Percentiles rank a stretch among this genome's conserved stretches.
These are phyloP conservation scores for Menura novaehollandiae DNA, from an alignment of 2,113 vertebrate species.

Conservation along the genomic window DNA sequence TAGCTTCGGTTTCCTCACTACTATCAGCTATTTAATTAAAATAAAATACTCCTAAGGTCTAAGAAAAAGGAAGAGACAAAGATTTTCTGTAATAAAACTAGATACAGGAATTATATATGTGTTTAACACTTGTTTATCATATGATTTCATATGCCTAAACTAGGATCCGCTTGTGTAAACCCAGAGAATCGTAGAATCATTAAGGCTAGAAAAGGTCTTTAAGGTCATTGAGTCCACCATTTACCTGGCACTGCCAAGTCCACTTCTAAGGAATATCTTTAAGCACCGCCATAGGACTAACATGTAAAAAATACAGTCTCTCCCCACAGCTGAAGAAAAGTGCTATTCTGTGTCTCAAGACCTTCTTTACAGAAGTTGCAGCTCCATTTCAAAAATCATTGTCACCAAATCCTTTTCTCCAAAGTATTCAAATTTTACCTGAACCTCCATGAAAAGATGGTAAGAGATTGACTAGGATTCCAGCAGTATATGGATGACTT, in stretches of 20 bases:
- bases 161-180: background rate
- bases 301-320: background rate
- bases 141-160: background rate
- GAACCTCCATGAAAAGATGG: background rate
- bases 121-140: background rate
- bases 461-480: background rate
- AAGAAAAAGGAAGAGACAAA: background rate
- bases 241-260: background rate
- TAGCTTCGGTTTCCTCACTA: constrained; percentile 12
- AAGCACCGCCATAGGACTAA: background rate
- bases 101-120: background rate
- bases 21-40: constrained; percentile 8
- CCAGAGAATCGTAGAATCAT: background rate
- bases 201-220: background rate
- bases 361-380: background rate
- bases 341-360: background rate
- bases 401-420: background rate
- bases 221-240: background rate
- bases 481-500: background rate
- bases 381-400: background rate
- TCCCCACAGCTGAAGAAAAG: background rate
- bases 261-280: too few species aligned
- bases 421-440: background rate
- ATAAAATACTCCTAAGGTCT: background rate
- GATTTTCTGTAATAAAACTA: background rate